Base-by-base conservation (phyloP, 2,113 vertebrate genomes). In the Rhineura floridana region DNA sequence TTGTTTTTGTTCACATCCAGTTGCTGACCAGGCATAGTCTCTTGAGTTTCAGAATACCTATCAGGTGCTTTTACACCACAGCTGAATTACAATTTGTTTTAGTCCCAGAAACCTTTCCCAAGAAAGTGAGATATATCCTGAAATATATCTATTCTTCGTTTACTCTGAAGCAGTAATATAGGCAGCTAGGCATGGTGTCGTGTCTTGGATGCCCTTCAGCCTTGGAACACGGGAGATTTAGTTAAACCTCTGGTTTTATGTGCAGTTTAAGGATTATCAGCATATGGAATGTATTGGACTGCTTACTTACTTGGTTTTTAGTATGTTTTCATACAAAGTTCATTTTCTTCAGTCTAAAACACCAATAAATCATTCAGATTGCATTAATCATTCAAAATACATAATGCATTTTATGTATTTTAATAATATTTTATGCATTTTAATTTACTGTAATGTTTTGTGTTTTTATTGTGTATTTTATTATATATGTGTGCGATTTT, bases 241-340 rank as follows among this genome's bases (percentile, higher is more conserved):
- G 87, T 0, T 0, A 0, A 67, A 19, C 7, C 30, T n/a, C n/a
- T 87, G 81, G 13, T 50, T 92, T 93, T 73, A 44, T 21, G 33
- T 62, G 67, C 52, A 87, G 48, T 87, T 39, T 52, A 46, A 50
- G 19, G 19, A 36, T 7, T 19, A n/a, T 81, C 46, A 84, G 67
- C 0, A 0, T 89, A 88, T 92, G 73, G 46, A 2, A 50, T 85
- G 69, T 81, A 81, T 85, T 39, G 62, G n/a, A 23, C 28, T 21
- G 86, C 67, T 87, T 52, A 36, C 36, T 59, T 15, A 17, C 25
- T 73, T 50, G 69, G 44, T 81, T 91, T 65, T 87, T 3, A 84
- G 42, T 50, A 11, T 85, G 44, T 91, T 87, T 13, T 83, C 90
- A 86, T 91, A 36, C n/a, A 59, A 7, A 2, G 70, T 59, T 76